Base-by-base conservation (phyloP, 2,797 vertebrate species). In the Myiothlypis chrysogaster region DNA sequence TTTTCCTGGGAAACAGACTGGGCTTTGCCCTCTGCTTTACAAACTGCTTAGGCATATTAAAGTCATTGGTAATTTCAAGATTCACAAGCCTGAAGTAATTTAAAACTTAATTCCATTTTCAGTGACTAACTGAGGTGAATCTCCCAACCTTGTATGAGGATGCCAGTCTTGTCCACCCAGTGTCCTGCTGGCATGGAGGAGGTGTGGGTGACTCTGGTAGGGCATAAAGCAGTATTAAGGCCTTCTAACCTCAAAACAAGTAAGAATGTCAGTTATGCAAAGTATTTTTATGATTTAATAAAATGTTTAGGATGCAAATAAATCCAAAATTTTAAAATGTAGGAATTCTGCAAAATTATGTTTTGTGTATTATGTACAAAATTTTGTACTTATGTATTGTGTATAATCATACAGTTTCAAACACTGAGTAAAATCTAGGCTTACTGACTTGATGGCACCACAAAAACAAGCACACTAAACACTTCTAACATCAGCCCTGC, bases 201-300 rank as follows among this genome's bases (percentile, higher is more conserved):
- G 20, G 9, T 53, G 18, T 0, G 0, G 43, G 23, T 22, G 24
- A 32, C 5, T 83, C 23, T 28, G 4, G 20, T 34, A 46, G 14
- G 11, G 37, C 2, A 65, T 44, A 39, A 84, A 46, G 8, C 53
- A 64, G 4, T 9, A 53, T 2, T 2, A 65, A 56, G 5, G 27
- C 34, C 53, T 20, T 60, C 8, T 72, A 69, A 46, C 20, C 4
- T 68, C 68, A 25, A 60, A 89, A 71, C 3, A 81, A 81, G 6
- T 20, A 6, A 83, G 35, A 63, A 47, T 2, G 1, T 19, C 12
- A 61, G 30, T 10, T 64, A 12, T 56, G 18, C 4, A 49, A 75
- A 35, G 1, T n/a, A 21, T 50, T 80, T 87, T 61, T 61, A 41
- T 28, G 4, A 14, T 63, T 71, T 37, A 49, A 5, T 49, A 37